Percentiles rank a stretch among this genome's conserved stretches.
phyloP scores from a whole-genome alignment of 2,113 vertebrate genomes.

The Myiozetetes cayanensis region DNA sequence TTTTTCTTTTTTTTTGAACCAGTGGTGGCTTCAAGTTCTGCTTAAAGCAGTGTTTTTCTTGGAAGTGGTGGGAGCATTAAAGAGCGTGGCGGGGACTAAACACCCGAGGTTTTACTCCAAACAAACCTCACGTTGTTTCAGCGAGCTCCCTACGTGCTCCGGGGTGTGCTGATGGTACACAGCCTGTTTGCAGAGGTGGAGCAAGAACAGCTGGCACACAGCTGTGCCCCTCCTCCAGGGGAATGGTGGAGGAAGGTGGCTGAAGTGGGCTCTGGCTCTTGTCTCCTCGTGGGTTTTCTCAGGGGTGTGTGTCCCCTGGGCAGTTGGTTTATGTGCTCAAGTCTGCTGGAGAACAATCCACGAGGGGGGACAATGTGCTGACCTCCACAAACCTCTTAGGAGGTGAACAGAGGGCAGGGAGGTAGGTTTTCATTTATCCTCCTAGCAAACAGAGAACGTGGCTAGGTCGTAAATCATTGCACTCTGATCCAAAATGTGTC shows the following conservation, averaged over 20 bases:
- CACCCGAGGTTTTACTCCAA: neutral
- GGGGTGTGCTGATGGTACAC: neutral
- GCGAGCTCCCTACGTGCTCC: neutral
- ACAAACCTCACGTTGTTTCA: neutral
- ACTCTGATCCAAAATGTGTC: neutral
- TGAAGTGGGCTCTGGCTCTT: neutral
- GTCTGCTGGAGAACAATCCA: neutral
- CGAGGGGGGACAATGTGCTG: neutral
- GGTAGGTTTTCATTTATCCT: neutral
- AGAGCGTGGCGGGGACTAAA: neutral
- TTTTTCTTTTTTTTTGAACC: neutral
- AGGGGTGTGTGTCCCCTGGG: neutral
- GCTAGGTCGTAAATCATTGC: neutral
- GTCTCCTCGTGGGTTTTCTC: neutral
- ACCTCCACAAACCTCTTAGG: neutral
- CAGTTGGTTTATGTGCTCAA: neutral
- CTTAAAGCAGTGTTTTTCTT: neutral
- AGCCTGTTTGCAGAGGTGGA: constrained; percentile 2
- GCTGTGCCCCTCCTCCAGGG: constrained; percentile 43
- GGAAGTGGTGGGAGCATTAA: neutral
- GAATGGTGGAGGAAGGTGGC: neutral
- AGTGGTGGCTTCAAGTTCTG: neutral
- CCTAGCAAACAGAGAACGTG: neutral
- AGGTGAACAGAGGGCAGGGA: neutral
- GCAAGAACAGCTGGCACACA: constrained; percentile 61